phyloP scores from a whole-genome alignment of 1,140 invertebrate species.

The Dendroctonus valens region DNA sequence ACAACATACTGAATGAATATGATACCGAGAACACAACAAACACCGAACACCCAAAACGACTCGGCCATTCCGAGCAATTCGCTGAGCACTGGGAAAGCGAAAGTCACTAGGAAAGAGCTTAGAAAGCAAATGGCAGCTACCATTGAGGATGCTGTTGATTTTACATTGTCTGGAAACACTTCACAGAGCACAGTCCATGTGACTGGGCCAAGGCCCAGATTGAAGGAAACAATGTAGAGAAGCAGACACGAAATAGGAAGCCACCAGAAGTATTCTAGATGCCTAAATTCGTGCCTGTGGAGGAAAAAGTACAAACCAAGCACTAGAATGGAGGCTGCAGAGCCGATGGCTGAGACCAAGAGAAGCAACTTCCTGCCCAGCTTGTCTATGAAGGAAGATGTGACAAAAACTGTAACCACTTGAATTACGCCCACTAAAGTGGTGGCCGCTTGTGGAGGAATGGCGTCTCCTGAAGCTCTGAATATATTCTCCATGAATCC shows the following conservation, averaged over 20 bases:
- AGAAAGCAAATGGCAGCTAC: slow-evolving; percentile 75
- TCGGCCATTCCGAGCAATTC: slow-evolving; percentile 62
- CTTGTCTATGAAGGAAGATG: slow-evolving; percentile 73
- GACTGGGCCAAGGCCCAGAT: slow-evolving; percentile 71
- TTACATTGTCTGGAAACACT: slow-evolving; percentile 74
- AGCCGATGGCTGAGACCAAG: slow-evolving; percentile 64
- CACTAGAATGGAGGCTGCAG: slow-evolving; percentile 47
- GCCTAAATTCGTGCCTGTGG: slow-evolving; percentile 34
- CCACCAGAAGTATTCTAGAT: slow-evolving; percentile 42
- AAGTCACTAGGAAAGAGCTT: slow-evolving; percentile 77
- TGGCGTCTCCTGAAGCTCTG: slow-evolving; percentile 56
- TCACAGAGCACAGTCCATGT: slow-evolving; percentile 83
- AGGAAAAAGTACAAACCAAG: slow-evolving; percentile 45
- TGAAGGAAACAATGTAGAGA: slow-evolving; percentile 42
- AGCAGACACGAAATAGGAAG: slow-evolving; percentile 42
- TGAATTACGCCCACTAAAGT: slow-evolving; percentile 79
- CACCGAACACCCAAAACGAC: slow-evolving; percentile 78
- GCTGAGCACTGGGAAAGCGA: slow-evolving; percentile 64
- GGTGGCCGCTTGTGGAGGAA: slow-evolving; percentile 58
- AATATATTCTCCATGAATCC: slow-evolving; percentile 80
- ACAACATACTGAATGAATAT: slow-evolving; percentile 62
- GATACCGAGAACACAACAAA: slow-evolving; percentile 50
- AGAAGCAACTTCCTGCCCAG: slow-evolving; percentile 71
- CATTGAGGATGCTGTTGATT: slow-evolving; percentile 70
- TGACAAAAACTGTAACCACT: slow-evolving; percentile 68